A percentile compares a stretch with the other conserved stretches of the same genome.
Evolutionary conservation across 2,113 vertebrate species (phyloP).

Genomic region (Brienomyrus brachyistius): DNA sequence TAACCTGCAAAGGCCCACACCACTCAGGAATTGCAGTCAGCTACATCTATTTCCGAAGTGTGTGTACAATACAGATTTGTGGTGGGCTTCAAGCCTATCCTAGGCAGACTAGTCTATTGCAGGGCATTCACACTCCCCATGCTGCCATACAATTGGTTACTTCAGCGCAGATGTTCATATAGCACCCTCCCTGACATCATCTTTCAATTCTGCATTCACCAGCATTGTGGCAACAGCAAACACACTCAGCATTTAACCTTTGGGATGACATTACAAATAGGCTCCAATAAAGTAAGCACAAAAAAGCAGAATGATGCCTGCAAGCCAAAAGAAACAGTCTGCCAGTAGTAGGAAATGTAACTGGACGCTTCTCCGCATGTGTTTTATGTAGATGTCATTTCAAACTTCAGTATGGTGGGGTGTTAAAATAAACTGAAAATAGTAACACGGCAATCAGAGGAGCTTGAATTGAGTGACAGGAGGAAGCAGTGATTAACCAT

Average conservation of each 20-base stretch:
- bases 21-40: not conserved
- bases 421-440: not conserved
- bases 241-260: not conserved
- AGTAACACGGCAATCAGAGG: not conserved
- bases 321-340: not conserved
- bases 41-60: not conserved
- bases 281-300: not conserved
- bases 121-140: not conserved
- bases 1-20: not conserved
- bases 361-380: not conserved
- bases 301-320: not conserved
- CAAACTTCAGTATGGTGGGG: not conserved
- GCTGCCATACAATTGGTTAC: not conserved
- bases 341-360: not conserved
- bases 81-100: not conserved
- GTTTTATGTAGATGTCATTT: not conserved
- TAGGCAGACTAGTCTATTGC: not conserved
- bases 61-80: not conserved
- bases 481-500: not conserved
- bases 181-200: not conserved
- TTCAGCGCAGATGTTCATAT: not conserved
- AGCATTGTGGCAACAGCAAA: not conserved
- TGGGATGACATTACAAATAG: not conserved
- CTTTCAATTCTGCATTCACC: not conserved
- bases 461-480: not conserved